phyloP scores from a whole-genome alignment of 2,888 invertebrate genomes.

The Latrodectus elegans region DNA sequence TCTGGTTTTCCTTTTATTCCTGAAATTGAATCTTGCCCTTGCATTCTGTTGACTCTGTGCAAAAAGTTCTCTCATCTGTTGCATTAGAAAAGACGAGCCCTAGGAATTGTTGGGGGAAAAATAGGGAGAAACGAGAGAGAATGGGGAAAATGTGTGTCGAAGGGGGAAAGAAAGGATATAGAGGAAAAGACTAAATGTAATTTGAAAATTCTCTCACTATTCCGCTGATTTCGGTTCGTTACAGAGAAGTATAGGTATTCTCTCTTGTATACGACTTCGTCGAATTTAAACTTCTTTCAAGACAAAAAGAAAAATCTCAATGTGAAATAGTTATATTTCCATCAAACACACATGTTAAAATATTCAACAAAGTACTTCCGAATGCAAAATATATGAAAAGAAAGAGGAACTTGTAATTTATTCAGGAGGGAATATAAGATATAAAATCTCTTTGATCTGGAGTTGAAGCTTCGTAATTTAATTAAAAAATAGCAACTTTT shows the following conservation, averaged over 20 bases:
- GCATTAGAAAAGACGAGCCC: conserved; percentile 38
- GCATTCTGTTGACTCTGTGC: conserved; percentile 54
- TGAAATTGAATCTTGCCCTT: conserved; percentile 54
- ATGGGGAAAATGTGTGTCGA: neutral
- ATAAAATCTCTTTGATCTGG: too few relatives aligned
- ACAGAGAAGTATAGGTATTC: neutral
- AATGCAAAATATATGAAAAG: too few relatives aligned
- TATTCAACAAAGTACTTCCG: too few relatives aligned
- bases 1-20: conserved; percentile 38
- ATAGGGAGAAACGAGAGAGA: neutral
- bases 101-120: neutral
- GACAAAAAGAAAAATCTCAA: too few relatives aligned
- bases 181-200: conserved; percentile 53
- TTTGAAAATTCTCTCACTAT: conserved; percentile 24
- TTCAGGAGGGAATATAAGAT: too few relatives aligned
- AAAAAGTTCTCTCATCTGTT: conserved; percentile 51
- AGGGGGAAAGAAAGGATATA: conserved; percentile 1
- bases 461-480: too few relatives aligned
- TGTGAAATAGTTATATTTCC: too few relatives aligned
- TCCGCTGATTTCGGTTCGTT: neutral
- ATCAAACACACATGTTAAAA: too few relatives aligned
- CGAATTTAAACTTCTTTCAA: neutral
- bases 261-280: neutral
- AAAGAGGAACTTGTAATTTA: too few relatives aligned
- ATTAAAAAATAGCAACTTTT: too few relatives aligned